These are phyloP conservation scores for Zhuqinia jingwanae DNA, from an alignment of 2,888 invertebrate species.

Conservation along the genomic window DNA sequence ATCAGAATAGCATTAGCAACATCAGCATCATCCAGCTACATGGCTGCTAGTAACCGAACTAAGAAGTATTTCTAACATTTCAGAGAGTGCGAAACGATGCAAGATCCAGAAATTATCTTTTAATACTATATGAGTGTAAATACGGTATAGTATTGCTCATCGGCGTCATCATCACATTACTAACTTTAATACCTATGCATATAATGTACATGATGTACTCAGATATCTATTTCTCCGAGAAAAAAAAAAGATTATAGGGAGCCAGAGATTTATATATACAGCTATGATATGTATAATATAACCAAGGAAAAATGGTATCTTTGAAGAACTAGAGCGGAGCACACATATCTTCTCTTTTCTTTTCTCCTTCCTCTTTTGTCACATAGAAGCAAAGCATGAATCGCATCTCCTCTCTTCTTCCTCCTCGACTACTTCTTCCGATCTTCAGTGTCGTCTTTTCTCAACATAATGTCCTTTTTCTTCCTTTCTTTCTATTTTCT, in stretches of 20 bases:
- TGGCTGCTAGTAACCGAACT: not conserved
- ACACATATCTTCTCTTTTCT: slow-evolving; percentile 39
- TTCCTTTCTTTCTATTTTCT: slow-evolving; percentile 7
- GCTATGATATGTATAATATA: not conserved
- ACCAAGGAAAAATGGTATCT: slow-evolving; percentile 36
- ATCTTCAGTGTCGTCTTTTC: slow-evolving; percentile 54
- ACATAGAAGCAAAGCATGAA: slow-evolving; percentile 45
- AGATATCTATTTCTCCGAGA: too few relatives aligned
- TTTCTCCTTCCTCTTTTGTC: slow-evolving; percentile 44
- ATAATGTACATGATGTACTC: too few relatives aligned
- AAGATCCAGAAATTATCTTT: not conserved
- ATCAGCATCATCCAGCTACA: slow-evolving; percentile 27
- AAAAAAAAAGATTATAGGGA: not conserved
- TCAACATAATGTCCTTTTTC: slow-evolving; percentile 49
- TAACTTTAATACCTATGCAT: not conserved
- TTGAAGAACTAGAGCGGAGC: slow-evolving; percentile 47
- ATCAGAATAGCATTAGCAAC: slow-evolving; percentile 46
- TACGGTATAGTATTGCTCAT: not conserved
- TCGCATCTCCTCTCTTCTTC: slow-evolving; percentile 47
- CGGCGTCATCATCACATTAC: not conserved
- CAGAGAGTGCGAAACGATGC: not conserved
- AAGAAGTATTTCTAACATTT: not conserved
- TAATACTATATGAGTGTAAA: not conserved
- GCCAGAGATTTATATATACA: not conserved
- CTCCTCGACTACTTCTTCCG: slow-evolving; percentile 44